A percentile compares a stretch with the other conserved stretches of the same genome.
Conservation (phyloP, 35 echinoderm and acorn worm genomes). For the Chiridota heheva region DNA sequence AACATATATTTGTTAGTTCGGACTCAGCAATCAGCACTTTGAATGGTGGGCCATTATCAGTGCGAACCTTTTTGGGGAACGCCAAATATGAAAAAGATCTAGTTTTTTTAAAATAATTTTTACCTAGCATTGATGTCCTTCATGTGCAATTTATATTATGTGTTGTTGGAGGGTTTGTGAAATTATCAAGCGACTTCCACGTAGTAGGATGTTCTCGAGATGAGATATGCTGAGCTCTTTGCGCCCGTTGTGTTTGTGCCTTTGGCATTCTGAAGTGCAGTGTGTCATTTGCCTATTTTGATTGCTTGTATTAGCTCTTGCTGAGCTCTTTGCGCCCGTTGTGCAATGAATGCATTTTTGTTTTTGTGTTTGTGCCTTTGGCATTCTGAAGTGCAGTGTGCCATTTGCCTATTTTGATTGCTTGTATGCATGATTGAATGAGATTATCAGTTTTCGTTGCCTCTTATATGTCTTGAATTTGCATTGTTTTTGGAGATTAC, state of each 20-base stretch:
- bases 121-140: constrained; percentile 69
- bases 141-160: constrained; percentile 54
- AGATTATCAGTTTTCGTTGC: constrained; percentile 42
- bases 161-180: constrained; percentile 25
- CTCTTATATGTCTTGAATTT: constrained; percentile 17
- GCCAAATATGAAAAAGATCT: no score
- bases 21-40: no score
- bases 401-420: constrained; percentile 41
- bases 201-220: constrained; percentile 50
- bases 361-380: neutral
- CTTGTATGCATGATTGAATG: constrained; percentile 46
- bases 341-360: constrained; percentile 14
- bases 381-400: neutral
- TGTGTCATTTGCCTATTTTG: constrained; percentile 40
- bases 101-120: no score
- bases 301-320: constrained; percentile 27
- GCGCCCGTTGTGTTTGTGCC: neutral
- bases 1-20: no score
- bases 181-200: constrained; percentile 54
- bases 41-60: no score
- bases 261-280: neutral
- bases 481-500: constrained; percentile 58
- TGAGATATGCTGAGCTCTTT: constrained; percentile 63
- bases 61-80: no score
- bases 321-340: constrained; percentile 57